These are phyloP conservation scores for Thereva unica DNA, from an alignment of 2,888 invertebrate genomes.

Conservation along the genomic window DNA sequence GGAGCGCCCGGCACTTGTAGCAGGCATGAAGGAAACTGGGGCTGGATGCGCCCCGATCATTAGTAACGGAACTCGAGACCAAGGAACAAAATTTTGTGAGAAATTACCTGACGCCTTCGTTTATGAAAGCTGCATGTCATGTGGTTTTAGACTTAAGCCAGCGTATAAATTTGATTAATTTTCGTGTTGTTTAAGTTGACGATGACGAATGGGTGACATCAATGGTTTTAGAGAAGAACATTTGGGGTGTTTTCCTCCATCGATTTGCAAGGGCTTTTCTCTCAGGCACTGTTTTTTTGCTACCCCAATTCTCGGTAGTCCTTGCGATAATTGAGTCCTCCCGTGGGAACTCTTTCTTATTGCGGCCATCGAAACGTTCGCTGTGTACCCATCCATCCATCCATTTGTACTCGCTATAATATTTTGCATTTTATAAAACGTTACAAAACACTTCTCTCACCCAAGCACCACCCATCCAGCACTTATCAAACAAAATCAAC, in stretches of 20 bases:
- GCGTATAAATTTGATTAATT: slow-evolving; percentile 42
- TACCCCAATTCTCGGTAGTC: no score
- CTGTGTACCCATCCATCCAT: no score
- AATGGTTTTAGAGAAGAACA: slow-evolving; percentile 33
- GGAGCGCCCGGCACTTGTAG: background rate
- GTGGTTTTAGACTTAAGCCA: slow-evolving; percentile 41
- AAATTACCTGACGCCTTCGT: slow-evolving; percentile 41
- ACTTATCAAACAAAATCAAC: no score
- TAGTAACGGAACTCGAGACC: slow-evolving; percentile 31
- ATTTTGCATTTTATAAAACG: no score
- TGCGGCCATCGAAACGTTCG: no score
- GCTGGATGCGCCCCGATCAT: slow-evolving; percentile 26
- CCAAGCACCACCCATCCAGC: no score
- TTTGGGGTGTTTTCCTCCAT: slow-evolving; percentile 31
- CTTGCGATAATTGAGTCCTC: no score
- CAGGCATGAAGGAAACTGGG: background rate
- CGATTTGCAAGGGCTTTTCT: slow-evolving; percentile 17
- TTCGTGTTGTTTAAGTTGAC: slow-evolving; percentile 40
- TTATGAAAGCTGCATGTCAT: slow-evolving; percentile 41
- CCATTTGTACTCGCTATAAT: no score
- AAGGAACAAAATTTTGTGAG: slow-evolving; percentile 35
- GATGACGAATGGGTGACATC: slow-evolving; percentile 42
- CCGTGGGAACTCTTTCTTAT: no score
- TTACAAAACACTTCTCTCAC: no score
- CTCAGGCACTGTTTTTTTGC: no score